A percentile compares a stretch with the other conserved stretches of the same genome.
phyloP scores from a whole-genome alignment of 2,113 vertebrate genomes.

The Pterophyllum scalare region DNA sequence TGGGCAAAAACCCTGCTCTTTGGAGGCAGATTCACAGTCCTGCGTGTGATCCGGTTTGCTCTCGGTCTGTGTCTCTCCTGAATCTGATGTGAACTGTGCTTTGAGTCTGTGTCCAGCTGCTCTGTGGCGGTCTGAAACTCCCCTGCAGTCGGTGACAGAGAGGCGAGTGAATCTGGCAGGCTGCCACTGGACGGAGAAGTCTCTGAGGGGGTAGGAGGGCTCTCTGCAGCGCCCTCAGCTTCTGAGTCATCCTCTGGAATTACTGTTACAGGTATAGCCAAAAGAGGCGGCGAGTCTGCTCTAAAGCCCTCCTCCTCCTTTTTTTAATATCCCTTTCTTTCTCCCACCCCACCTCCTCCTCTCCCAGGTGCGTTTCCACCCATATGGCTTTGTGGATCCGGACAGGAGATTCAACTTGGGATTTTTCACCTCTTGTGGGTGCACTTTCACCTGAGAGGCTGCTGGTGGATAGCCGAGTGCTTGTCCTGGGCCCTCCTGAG shows the following conservation, averaged over 20 bases:
- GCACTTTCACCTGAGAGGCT: constrained; percentile 7
- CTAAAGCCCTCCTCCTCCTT: constrained; percentile 55
- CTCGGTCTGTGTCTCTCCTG: constrained; percentile 28
- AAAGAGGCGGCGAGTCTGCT: constrained; percentile 66
- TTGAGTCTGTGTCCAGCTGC: constrained; percentile 9
- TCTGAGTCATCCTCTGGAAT: constrained; percentile 62
- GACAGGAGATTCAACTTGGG: constrained; percentile 54
- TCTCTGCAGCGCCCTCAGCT: not conserved
- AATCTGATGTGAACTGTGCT: constrained; percentile 15
- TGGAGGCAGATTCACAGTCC: constrained; percentile 74
- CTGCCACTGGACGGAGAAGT: constrained; percentile 28
- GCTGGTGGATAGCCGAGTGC: constrained; percentile 10
- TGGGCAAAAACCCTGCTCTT: constrained; percentile 64
- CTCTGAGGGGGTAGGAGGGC: constrained; percentile 10
- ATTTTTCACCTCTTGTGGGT: constrained; percentile 10
- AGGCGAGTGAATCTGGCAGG: constrained; percentile 32
- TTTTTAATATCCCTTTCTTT: constrained; percentile 34
- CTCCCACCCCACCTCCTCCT: constrained; percentile 60
- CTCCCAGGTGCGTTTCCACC: constrained; percentile 80
- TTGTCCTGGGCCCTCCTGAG: constrained; percentile 8
- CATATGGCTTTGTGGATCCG: constrained; percentile 71
- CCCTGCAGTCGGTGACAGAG: constrained; percentile 32
- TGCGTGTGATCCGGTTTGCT: constrained; percentile 56
- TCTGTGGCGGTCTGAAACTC: constrained; percentile 38
- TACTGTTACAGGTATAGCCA: constrained; percentile 67